phyloP scores from a whole-genome alignment of 2,888 invertebrate species.

The Trichopria drosophilae region DNA sequence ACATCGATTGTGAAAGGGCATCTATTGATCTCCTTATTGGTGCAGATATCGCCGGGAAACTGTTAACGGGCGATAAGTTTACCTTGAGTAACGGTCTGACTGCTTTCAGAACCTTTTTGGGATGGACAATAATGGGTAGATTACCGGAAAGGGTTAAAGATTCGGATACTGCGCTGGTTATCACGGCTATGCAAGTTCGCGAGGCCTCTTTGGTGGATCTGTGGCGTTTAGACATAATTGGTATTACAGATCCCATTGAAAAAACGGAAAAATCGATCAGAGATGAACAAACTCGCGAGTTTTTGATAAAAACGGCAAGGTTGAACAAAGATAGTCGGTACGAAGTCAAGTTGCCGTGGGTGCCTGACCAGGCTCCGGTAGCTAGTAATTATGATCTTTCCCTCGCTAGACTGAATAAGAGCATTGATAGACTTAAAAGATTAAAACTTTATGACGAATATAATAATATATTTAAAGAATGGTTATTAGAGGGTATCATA shows the following conservation, averaged over 20 bases:
- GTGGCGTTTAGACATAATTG: slow-evolving; percentile 41
- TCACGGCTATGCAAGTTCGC: slow-evolving; percentile 10
- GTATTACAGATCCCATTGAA: slow-evolving; percentile 38
- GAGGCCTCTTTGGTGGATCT: slow-evolving; percentile 33
- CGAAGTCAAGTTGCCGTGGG: slow-evolving; percentile 46
- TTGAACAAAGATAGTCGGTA: slow-evolving; percentile 35
- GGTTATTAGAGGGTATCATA: slow-evolving; percentile 39
- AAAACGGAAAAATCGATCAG: slow-evolving; percentile 4
- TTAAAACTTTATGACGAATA: slow-evolving; percentile 34
- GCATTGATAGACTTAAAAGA: slow-evolving; percentile 32
- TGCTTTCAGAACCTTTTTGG: slow-evolving; percentile 37
- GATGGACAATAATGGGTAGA: slow-evolving; percentile 38
- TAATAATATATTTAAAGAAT: slow-evolving; percentile 38
- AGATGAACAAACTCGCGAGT: not conserved
- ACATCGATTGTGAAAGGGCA: slow-evolving; percentile 12
- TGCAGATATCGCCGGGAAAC: slow-evolving; percentile 33
- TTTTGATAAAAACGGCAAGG: not conserved
- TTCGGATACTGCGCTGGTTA: not conserved
- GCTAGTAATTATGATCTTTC: slow-evolving; percentile 37
- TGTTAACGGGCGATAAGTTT: slow-evolving; percentile 30
- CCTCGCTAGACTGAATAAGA: slow-evolving; percentile 34
- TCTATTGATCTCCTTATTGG: slow-evolving; percentile 36
- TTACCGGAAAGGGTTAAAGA: slow-evolving; percentile 4
- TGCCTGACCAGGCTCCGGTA: slow-evolving; percentile 41
- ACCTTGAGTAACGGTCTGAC: slow-evolving; percentile 33